phyloP scores from a whole-genome alignment of 2,797 vertebrate genomes.

The Sarcoramphus papa region DNA sequence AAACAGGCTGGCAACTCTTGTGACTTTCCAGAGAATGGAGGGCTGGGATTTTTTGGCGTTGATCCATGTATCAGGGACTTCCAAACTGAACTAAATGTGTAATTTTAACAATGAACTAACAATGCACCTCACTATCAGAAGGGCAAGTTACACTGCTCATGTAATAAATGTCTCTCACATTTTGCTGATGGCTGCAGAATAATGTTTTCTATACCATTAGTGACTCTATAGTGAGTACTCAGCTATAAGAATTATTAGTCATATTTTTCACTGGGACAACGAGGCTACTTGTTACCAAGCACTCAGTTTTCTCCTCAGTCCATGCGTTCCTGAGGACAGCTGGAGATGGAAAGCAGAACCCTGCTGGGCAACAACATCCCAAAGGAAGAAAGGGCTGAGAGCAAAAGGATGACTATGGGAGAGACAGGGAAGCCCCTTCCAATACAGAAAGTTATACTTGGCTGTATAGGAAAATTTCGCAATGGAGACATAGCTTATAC shows the following conservation, averaged over 20 bases:
- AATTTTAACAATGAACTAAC: neutral
- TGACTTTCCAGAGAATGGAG: conserved; percentile 4
- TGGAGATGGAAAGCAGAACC: neutral
- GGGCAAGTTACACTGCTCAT: neutral
- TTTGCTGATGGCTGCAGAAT: neutral
- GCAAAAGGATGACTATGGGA: neutral
- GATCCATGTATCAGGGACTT: neutral
- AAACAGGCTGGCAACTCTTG: neutral
- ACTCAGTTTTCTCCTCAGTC: neutral
- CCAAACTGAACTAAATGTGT: neutral
- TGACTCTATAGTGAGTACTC: neutral
- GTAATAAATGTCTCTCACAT: neutral
- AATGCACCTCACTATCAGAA: neutral
- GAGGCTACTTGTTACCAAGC: neutral
- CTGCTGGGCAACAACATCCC: neutral
- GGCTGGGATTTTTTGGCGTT: neutral
- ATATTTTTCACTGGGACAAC: neutral
- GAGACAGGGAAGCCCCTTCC: neutral
- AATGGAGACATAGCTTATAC: neutral
- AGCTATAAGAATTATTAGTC: neutral
- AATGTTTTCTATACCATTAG: neutral
- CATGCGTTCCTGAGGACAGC: neutral
- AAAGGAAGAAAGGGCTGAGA: neutral
- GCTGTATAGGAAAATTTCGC: neutral
- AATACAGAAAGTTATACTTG: neutral